Evolutionary conservation across 2,888 invertebrate genomes (phyloP), one percentile per base, ranked within the genome.

Genomic region (Monopis laevigella): DNA sequence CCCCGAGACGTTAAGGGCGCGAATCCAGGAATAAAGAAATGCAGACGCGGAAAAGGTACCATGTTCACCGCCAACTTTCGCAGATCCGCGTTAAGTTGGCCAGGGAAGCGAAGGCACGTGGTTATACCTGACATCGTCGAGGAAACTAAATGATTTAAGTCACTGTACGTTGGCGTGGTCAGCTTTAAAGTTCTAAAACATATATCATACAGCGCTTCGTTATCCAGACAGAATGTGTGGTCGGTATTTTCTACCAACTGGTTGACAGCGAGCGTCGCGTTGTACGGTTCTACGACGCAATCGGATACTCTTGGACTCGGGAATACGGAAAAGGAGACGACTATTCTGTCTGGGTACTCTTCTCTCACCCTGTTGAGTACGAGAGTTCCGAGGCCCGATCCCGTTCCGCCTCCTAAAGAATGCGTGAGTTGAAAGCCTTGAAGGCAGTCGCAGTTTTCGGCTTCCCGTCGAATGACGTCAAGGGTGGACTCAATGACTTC

Each of bases 371-470:
- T 91, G 44, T 90, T 90, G 51, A 93, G 88, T 13, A 94, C 75
- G 3, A 95, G 80, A 0, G 94, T 77, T 13, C 81, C 81, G 16
- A 82, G 56, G 2, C 81, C 81, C 1, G 81, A 68, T 4, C 81
- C 81, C n/a, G 81, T 81, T 36, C 81, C 81, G 16, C 81, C 81
- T 8, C 81, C 81, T 4, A 80, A 62, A 0, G 93, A 94, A 58
- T 93, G 92, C 2, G 91, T 86, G 51, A 92, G 64, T 61, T 92
- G 92, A 64, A 92, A 93, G 34, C 94, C 94, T 84, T 92, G 91
- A 19, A 91, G 82, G 53, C 96, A 96, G 65, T 98, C 97, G 71
- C 96, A 88, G 68, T 92, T 86, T 73, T 96, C 94, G 38, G 89
- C 91, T 68, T 93, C 92, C 60, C 90, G 88, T 43, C 93, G 82